Conservation (phyloP, 2,113 vertebrate genomes). For the Leiothrix lutea region DNA sequence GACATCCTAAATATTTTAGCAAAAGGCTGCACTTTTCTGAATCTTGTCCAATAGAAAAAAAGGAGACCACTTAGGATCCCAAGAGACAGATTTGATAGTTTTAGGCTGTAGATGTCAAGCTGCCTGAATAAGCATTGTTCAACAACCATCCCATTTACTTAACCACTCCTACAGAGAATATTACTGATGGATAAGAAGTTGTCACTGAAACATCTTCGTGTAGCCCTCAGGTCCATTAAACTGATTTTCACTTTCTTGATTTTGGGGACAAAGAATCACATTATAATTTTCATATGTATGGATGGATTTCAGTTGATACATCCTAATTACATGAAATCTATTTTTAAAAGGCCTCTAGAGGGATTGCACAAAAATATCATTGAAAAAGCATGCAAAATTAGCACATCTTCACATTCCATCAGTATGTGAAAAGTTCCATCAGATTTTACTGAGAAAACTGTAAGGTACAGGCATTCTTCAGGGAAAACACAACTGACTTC, state of each 20-base stretch:
- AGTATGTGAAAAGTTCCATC: background rate
- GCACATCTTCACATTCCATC: background rate
- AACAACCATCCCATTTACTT: background rate
- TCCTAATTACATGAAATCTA: background rate
- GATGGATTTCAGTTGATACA: background rate
- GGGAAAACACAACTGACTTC: background rate
- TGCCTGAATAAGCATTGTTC: background rate
- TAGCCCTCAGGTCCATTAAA: background rate
- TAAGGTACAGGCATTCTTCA: background rate
- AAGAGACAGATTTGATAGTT: background rate
- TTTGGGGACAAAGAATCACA: background rate
- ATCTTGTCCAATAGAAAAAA: background rate
- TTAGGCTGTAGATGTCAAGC: background rate
- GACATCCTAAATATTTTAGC: background rate
- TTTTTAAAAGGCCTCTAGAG: background rate
- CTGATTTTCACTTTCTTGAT: background rate
- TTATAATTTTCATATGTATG: background rate
- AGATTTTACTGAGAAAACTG: background rate
- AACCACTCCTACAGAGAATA: background rate
- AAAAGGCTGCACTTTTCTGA: background rate
- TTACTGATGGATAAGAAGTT: background rate
- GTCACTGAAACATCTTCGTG: background rate
- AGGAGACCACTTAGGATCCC: background rate
- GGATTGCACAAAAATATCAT: background rate
- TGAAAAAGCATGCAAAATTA: background rate